A percentile compares a stretch with the other conserved stretches of the same genome.
Evolutionary conservation across 2,797 vertebrate species (phyloP).

Genomic region (Diplodus sargus): DNA sequence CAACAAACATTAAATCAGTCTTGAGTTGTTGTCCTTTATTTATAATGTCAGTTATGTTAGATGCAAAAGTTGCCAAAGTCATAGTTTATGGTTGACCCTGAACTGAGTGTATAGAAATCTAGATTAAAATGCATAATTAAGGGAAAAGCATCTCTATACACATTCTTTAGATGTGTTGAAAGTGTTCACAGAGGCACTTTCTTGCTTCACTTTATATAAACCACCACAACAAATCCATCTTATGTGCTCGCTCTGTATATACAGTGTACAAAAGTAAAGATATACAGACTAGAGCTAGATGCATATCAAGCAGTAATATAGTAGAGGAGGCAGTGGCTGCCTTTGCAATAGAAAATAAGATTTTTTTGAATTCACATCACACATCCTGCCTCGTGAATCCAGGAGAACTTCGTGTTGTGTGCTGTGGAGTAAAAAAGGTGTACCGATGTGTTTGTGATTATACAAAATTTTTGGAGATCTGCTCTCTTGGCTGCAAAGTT

Average conservation of each 20-base stretch:
- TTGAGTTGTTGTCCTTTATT: neutral
- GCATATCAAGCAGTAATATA: neutral
- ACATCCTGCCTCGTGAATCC: neutral
- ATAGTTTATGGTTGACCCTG: neutral
- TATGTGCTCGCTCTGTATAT: neutral
- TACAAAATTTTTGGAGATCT: conserved; percentile 10
- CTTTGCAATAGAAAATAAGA: conserved; percentile 24
- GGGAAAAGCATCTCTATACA: neutral
- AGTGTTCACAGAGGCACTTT: neutral
- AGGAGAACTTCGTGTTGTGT: conserved; percentile 29
- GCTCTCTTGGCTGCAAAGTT: conserved; percentile 27
- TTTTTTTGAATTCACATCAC: neutral
- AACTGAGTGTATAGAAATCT: neutral
- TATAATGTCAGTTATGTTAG: neutral
- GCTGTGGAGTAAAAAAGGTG: neutral
- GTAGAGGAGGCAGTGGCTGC: conserved; percentile 1
- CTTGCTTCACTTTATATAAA: conserved; percentile 6
- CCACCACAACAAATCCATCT: neutral
- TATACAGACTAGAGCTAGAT: conserved; percentile 6
- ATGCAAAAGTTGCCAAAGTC: neutral
- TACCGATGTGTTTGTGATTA: conserved; percentile 32
- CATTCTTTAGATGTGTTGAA: neutral
- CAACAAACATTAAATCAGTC: conserved; percentile 14
- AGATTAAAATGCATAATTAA: neutral
- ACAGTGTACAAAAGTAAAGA: neutral